phyloP scores from a whole-genome alignment of 2,888 invertebrate genomes.

The Mycalesis mineus region DNA sequence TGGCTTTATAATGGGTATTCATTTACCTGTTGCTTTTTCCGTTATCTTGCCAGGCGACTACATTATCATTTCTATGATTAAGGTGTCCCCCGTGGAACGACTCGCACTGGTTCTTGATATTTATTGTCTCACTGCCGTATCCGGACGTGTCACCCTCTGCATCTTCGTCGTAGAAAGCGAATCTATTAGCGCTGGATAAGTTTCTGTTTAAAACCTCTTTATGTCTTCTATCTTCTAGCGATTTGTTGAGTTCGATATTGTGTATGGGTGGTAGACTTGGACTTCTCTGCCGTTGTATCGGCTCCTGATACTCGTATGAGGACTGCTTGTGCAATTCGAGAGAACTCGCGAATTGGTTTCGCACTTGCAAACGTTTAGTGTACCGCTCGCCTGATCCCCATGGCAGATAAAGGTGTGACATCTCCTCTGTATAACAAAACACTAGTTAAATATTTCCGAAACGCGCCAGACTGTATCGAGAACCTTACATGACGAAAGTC shows the following conservation, averaged over 20 bases:
- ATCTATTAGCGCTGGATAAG: constrained; percentile 65
- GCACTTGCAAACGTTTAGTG: constrained; percentile 60
- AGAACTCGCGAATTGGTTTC: constrained; percentile 71
- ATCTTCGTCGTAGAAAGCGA: constrained; percentile 72
- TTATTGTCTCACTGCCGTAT: constrained; percentile 87
- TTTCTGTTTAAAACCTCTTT: constrained; percentile 57
- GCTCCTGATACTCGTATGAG: constrained; percentile 66
- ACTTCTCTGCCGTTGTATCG: constrained; percentile 75
- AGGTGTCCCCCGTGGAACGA: constrained; percentile 41
- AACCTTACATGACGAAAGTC: constrained; percentile 37
- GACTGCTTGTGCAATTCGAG: constrained; percentile 67
- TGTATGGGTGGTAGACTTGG: constrained; percentile 84
- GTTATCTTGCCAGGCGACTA: constrained; percentile 70
- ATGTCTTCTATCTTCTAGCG: constrained; percentile 50
- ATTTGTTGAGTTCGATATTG: constrained; percentile 53
- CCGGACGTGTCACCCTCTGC: constrained; percentile 89
- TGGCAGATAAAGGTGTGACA: constrained; percentile 86
- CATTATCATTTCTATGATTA: constrained; percentile 43
- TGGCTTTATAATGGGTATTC: background rate
- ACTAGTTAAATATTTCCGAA: background rate
- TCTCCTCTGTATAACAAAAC: constrained; percentile 82
- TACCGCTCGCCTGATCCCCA: constrained; percentile 82
- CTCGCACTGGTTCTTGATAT: constrained; percentile 48
- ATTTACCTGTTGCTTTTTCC: constrained; percentile 50
- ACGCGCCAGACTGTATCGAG: constrained; percentile 2